Percentiles rank a stretch among this genome's conserved stretches.
These are phyloP conservation scores for Choreutis nemorana DNA, from an alignment of 2,888 invertebrate species.

Conservation along the genomic window DNA sequence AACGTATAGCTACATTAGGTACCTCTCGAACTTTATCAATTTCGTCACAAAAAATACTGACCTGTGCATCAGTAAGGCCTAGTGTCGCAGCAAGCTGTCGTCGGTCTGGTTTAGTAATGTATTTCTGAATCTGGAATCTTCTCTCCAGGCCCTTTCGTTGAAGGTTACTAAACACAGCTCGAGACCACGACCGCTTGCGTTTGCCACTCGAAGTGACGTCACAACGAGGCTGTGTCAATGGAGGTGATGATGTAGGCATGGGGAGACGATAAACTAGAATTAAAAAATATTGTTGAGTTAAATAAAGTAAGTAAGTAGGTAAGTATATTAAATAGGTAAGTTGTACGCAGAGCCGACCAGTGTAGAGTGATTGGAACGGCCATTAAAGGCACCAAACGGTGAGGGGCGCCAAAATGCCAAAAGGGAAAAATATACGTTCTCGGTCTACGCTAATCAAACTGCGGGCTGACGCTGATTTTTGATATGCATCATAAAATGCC, in stretches of 20 bases:
- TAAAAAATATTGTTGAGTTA: conserved; percentile 7
- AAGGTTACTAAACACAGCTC: conserved; percentile 93
- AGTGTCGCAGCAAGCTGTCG: conserved; percentile 90
- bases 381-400: too few relatives aligned
- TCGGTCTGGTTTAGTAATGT: conserved; percentile 94
- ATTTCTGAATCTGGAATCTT: conserved; percentile 92
- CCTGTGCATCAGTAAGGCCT: conserved; percentile 94
- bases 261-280: conserved; percentile 49
- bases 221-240: conserved; percentile 40
- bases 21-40: too few relatives aligned
- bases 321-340: neutral
- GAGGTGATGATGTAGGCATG: conserved; percentile 38
- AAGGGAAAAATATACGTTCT: too few relatives aligned
- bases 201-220: conserved; percentile 68
- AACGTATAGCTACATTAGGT: too few relatives aligned
- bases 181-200: conserved; percentile 92
- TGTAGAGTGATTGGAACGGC: too few relatives aligned
- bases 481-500: too few relatives aligned
- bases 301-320: conserved; percentile 2
- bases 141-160: conserved; percentile 94
- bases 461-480: too few relatives aligned
- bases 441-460: too few relatives aligned
- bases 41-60: conserved; percentile 24
- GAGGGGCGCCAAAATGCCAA: too few relatives aligned
- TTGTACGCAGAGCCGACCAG: neutral